Conservation (phyloP, 2,113 vertebrate species). For the Triplophysa tibetana region DNA sequence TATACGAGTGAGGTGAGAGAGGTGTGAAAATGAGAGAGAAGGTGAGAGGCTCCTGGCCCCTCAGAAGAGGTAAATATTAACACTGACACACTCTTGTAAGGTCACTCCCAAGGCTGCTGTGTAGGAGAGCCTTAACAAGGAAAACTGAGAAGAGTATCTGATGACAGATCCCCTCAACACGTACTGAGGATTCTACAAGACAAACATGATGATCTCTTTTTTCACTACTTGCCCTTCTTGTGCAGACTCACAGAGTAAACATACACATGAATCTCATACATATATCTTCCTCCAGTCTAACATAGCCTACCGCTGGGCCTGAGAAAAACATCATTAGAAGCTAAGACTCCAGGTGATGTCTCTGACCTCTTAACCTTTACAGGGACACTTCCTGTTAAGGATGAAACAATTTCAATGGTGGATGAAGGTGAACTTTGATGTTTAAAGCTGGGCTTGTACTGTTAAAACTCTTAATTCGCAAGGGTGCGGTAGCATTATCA, state of each 20-base stretch:
- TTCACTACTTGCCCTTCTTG: conserved; percentile 31
- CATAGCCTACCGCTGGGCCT: conserved; percentile 5
- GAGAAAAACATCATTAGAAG: background rate
- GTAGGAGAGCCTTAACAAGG: conserved; percentile 50
- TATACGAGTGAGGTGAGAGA: conserved; percentile 14
- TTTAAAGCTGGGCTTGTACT: background rate
- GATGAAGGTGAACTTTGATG: background rate
- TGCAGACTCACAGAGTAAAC: conserved; percentile 56
- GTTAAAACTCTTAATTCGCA: background rate
- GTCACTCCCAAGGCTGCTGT: conserved; percentile 68
- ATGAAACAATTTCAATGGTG: background rate
- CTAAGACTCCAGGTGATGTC: background rate
- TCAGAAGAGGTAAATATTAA: conserved; percentile 81
- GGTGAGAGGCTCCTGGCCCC: conserved; percentile 59
- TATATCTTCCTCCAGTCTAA: conserved; percentile 40
- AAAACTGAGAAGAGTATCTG: conserved; percentile 46
- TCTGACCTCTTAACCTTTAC: conserved; percentile 23
- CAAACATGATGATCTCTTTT: conserved; percentile 49
- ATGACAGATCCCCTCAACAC: conserved; percentile 76
- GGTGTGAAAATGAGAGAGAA: conserved; percentile 44
- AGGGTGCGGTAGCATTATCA: no score
- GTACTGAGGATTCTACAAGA: conserved; percentile 58
- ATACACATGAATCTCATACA: conserved; percentile 42
- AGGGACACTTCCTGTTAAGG: background rate
- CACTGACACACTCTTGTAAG: conserved; percentile 80